Conservation (phyloP, 2,113 vertebrate species). For the Atrichornis clamosus region DNA sequence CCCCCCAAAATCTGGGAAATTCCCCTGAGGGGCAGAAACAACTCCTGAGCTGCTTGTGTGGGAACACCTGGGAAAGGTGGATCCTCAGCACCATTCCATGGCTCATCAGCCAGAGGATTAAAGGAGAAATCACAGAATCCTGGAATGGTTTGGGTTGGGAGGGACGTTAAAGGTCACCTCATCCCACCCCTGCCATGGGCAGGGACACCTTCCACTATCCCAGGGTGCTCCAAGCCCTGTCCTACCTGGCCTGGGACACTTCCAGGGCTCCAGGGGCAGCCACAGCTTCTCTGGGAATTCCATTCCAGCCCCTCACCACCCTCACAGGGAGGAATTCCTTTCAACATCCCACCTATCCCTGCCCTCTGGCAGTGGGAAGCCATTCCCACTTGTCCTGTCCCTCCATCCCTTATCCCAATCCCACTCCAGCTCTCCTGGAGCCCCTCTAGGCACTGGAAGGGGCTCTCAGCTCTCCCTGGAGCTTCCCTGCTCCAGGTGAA, state of each 20-base stretch:
- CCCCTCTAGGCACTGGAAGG: rapidly evolving
- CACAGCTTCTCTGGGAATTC: not conserved
- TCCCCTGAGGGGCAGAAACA: not conserved
- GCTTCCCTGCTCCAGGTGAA: not conserved
- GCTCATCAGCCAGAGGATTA: not conserved
- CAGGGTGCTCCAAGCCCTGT: not conserved
- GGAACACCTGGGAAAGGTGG: not conserved
- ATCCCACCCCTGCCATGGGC: not conserved
- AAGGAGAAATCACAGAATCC: not conserved
- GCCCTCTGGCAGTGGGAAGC: not conserved
- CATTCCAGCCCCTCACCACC: not conserved
- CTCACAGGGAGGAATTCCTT: rapidly evolving
- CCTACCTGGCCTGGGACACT: not conserved
- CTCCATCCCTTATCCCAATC: not conserved
- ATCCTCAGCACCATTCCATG: not conserved
- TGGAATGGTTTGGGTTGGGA: not conserved
- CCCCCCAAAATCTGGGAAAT: not conserved
- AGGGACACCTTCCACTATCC: not conserved
- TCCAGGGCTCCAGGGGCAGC: not conserved
- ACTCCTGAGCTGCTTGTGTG: not conserved
- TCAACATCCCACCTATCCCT: not conserved
- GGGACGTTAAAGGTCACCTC: rapidly evolving
- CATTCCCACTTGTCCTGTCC: not conserved
- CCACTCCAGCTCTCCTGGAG: not conserved
- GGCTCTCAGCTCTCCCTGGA: not conserved